Percentiles rank a stretch among this genome's conserved stretches.
Evolutionary conservation across 2,113 vertebrate species (phyloP).

Genomic region (Solea solea): DNA sequence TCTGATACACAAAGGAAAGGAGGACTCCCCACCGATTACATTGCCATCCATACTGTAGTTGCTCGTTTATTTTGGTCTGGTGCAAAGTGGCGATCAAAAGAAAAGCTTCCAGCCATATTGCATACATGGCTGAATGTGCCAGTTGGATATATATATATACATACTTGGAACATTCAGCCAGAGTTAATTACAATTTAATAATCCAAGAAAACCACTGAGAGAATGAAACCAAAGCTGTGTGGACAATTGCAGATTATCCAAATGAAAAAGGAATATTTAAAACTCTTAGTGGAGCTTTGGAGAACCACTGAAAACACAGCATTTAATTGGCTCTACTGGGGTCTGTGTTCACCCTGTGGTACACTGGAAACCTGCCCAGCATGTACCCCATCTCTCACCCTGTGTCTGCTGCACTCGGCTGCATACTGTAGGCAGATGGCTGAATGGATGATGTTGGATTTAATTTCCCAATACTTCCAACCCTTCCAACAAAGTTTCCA

Average conservation of each 20-base stretch:
- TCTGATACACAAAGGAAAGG: too few species aligned
- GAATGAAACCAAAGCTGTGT: conserved; percentile 13
- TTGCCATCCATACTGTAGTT: too few species aligned
- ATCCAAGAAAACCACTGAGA: conserved; percentile 14
- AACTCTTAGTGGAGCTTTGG: conserved; percentile 17
- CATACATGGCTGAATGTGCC: too few species aligned
- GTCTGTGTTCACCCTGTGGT: conserved; percentile 41
- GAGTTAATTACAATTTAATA: background rate
- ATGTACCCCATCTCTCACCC: conserved; percentile 21
- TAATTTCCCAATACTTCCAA: conserved; percentile 4
- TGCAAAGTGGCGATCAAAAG: too few species aligned
- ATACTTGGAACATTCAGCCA: background rate
- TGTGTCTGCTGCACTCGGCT: conserved; percentile 21
- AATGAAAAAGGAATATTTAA: conserved; percentile 11
- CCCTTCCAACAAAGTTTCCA: conserved; percentile 27
- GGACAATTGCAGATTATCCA: conserved; percentile 21
- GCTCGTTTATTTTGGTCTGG: too few species aligned
- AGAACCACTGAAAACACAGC: conserved; percentile 34
- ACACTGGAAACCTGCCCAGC: conserved; percentile 44
- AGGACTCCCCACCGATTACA: too few species aligned
- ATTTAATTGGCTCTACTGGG: conserved; percentile 47
- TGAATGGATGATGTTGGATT: conserved; percentile 22
- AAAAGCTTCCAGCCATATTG: too few species aligned
- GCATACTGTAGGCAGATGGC: conserved; percentile 38
- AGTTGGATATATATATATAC: background rate